Conservation (phyloP, 1,140 invertebrate genomes). For the Sinella curviseta region DNA sequence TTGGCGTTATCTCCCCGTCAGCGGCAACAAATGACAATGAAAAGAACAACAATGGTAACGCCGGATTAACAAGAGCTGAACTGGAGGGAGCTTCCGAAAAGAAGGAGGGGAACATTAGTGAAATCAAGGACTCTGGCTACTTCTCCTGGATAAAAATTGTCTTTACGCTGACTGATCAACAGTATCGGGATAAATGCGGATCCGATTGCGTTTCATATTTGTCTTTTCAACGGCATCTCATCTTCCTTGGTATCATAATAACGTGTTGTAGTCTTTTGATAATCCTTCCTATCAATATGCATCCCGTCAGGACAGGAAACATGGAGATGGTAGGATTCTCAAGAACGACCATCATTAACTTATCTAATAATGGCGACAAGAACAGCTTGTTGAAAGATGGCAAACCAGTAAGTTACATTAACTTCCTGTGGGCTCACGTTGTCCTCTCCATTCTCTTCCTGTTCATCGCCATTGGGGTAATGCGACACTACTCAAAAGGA, state of each 20-base stretch:
- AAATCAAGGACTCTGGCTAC: background rate
- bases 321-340: constrained; percentile 69
- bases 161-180: background rate
- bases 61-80: too few species aligned
- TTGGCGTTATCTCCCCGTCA: too few species aligned
- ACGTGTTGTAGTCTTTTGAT: constrained; percentile 71
- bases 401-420: constrained; percentile 43
- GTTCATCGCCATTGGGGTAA: constrained; percentile 76
- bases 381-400: too few species aligned
- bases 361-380: constrained; percentile 65
- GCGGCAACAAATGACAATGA: too few species aligned
- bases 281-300: constrained; percentile 76
- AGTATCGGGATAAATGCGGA: constrained; percentile 52
- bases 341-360: constrained; percentile 87
- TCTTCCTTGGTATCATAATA: constrained; percentile 76
- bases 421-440: constrained; percentile 84
- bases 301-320: constrained; percentile 66
- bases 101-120: background rate
- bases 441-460: constrained; percentile 80
- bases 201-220: constrained; percentile 89
- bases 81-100: background rate
- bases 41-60: too few species aligned
- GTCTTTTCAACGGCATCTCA: constrained; percentile 85
- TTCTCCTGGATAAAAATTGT: constrained; percentile 1
- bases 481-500: constrained; percentile 68